These are phyloP conservation scores for Clangula hyemalis DNA, from an alignment of 2,797 vertebrate genomes.

Conservation along the genomic window DNA sequence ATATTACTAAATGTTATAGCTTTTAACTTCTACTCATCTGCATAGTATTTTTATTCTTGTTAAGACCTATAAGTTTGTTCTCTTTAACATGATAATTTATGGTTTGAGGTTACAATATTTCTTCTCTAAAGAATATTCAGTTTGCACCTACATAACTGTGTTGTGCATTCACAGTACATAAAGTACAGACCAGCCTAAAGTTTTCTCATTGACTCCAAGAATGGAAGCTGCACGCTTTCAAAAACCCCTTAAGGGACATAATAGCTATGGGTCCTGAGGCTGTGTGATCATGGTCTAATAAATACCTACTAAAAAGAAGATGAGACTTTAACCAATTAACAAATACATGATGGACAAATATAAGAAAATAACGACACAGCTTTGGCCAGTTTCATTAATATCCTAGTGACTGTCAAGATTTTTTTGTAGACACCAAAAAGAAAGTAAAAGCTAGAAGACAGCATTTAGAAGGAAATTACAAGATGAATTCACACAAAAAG, in stretches of 20 bases:
- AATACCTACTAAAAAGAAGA: not conserved
- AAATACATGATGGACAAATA: not conserved
- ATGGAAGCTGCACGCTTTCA: not conserved
- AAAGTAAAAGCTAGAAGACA: slow-evolving; percentile 6
- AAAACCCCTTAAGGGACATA: not conserved
- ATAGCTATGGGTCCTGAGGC: not conserved
- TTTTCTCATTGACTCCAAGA: not conserved
- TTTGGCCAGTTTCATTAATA: not conserved
- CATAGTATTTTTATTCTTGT: not conserved
- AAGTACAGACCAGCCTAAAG: not conserved
- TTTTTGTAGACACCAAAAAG: not conserved
- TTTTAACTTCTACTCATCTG: not conserved
- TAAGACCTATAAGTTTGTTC: not conserved
- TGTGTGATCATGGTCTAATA: not conserved
- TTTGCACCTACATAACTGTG: not conserved
- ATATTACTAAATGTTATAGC: not conserved
- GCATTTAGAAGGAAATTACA: not conserved
- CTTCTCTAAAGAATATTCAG: not conserved
- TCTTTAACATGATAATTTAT: not conserved
- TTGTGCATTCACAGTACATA: not conserved
- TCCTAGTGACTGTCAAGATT: not conserved
- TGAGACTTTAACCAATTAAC: too few relatives aligned
- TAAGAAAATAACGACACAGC: not conserved
- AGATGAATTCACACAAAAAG: not conserved
- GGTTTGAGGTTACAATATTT: not conserved